These are phyloP conservation scores for Desmodus rotundus DNA, from an alignment of 2,113 vertebrate genomes.

Conservation along the genomic window DNA sequence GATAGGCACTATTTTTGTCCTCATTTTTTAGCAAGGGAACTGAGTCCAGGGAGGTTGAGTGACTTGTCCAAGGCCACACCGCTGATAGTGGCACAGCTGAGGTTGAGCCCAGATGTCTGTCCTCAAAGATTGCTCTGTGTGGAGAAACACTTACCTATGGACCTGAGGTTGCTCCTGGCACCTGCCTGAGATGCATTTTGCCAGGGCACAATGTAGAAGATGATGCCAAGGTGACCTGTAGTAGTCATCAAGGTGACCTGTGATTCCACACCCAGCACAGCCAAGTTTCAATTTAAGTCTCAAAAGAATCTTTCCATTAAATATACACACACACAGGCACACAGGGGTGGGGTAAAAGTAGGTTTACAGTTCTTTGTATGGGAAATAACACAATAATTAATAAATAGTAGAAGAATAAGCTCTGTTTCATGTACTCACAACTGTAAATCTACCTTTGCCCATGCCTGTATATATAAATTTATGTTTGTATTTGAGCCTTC, in stretches of 20 bases:
- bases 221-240: not conserved
- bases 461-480: not conserved
- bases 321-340: not conserved
- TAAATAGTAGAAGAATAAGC: not conserved
- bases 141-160: not conserved
- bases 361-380: not conserved
- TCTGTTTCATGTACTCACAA: not conserved
- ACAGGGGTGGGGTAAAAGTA: not conserved
- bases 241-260: not conserved
- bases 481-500: not conserved
- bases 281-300: not conserved
- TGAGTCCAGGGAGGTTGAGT: not conserved
- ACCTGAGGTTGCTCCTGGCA: not conserved
- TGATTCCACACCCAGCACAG: not conserved
- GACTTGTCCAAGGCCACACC: not conserved
- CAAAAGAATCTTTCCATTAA: not conserved
- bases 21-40: not conserved
- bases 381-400: not conserved
- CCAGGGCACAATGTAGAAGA: not conserved
- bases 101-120: not conserved
- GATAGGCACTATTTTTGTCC: not conserved
- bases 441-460: not conserved
- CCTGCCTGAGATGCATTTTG: not conserved
- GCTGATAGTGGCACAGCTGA: not conserved
- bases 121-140: not conserved